Evolutionary conservation across 2,113 vertebrate species (phyloP), one percentile per base, ranked within the genome.

Genomic region (Vulpes vulpes): DNA sequence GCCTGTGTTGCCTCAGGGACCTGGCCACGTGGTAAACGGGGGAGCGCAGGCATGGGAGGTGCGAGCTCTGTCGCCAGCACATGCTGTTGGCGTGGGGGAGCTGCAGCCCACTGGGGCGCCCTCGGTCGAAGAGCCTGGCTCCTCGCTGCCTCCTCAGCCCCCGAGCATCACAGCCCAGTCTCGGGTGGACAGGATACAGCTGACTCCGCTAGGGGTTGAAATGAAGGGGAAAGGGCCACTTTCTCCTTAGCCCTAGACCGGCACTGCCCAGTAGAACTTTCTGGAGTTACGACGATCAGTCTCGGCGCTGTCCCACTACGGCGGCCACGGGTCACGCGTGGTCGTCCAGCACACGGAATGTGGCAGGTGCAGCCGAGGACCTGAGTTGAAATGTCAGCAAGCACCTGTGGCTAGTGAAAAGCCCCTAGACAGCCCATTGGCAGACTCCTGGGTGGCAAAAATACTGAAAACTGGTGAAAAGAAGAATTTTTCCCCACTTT

Each of bases 291-390:
- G 38, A 25, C 1, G 25, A 32, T 22, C 38, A 22, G 3, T 11
- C 0, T 62, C 71, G 20, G 3, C 11, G 8, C 23, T 25, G 60
- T 67, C 43, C 30, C 8, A 0, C 35, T 15, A 2, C 0, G 2
- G 17, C 15, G 4, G 64, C 73, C 81, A 32, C 5, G 5, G 4
- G 81, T 62, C 25, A 5, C 19, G 2, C 1, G 3, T 19, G 53
- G 82, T 32, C 2, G 3, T 2, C 11, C 0, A 30, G 65, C 3
- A 3, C 2, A 1, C 9, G 62, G 76, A 59, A 12, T 1, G 0
- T 85, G 53, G 51, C 38, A 12, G 11, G 17, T n/a, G 35, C 53
- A 35, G 10, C 38, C 2, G 23, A 30, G 20, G 57, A 51, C 22
- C 11, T 2, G n/a, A 32, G 43, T 7, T 64, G 35, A 57, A 11